Percentiles rank a stretch among this genome's conserved stretches.
Evolutionary conservation across 2,113 vertebrate species (phyloP).

Genomic region (Circaetus gallicus): DNA sequence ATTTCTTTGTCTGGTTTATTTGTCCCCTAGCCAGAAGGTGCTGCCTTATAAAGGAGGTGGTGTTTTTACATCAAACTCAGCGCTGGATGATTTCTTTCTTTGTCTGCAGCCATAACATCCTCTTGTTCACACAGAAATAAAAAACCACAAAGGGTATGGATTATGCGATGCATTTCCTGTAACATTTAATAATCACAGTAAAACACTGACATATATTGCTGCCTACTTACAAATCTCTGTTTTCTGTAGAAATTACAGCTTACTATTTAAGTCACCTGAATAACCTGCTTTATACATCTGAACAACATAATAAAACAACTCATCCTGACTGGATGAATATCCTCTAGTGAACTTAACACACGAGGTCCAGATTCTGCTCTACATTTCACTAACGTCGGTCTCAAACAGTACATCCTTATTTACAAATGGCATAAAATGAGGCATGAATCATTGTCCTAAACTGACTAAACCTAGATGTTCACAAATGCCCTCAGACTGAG

Average conservation of each 20-base stretch:
- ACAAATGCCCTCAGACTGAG: not conserved
- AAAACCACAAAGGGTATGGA: constrained; percentile 32
- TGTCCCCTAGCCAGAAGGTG: not conserved
- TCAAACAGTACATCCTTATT: not conserved
- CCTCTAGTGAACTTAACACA: constrained; percentile 18
- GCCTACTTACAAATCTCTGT: constrained; percentile 62
- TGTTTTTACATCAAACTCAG: not conserved
- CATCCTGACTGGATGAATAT: constrained; percentile 24
- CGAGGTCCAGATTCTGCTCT: not conserved
- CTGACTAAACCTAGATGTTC: not conserved
- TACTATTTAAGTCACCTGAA: constrained; percentile 62
- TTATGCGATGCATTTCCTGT: constrained; percentile 40
- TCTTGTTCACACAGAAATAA: constrained; percentile 17
- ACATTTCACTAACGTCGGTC: not conserved
- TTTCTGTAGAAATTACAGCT: constrained; percentile 69
- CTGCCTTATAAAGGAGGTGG: not conserved
- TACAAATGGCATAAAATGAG: not conserved
- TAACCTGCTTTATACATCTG: constrained; percentile 50
- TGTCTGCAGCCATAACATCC: not conserved
- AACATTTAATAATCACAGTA: constrained; percentile 69
- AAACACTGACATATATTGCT: constrained; percentile 59
- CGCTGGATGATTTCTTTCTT: not conserved
- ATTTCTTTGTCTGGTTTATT: not conserved
- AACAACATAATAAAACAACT: constrained; percentile 46
- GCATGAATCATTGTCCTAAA: not conserved